Percentiles rank a stretch among this genome's conserved stretches.
These are phyloP conservation scores for Phoeniculus purpureus DNA, from an alignment of 2,797 vertebrate species.

Conservation along the genomic window DNA sequence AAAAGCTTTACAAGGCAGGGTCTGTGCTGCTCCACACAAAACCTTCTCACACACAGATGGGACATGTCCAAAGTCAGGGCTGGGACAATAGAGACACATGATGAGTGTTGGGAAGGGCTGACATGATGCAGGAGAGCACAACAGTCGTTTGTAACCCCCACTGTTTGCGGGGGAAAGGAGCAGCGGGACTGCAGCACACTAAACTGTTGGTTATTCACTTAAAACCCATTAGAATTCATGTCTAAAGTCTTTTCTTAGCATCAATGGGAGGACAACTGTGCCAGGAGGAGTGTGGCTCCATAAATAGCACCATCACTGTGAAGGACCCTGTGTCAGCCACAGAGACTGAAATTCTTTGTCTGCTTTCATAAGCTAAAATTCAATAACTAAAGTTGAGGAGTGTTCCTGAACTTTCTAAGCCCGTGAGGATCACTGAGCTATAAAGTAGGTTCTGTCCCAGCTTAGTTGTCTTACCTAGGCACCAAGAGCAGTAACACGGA, in stretches of 20 bases:
- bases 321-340: neutral
- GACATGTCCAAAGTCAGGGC: neutral
- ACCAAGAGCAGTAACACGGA: neutral
- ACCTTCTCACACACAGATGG: neutral
- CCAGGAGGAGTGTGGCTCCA: neutral
- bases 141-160: neutral
- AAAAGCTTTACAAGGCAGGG: neutral
- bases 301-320: neutral
- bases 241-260: neutral
- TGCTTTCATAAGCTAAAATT: neutral
- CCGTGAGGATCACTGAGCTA: neutral
- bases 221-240: neutral
- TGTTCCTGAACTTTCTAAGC: neutral
- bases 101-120: neutral
- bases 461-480: neutral
- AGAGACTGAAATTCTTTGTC: slow-evolving; percentile 9
- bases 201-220: neutral
- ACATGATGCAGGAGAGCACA: neutral
- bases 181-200: neutral
- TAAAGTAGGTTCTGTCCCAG: neutral
- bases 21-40: neutral
- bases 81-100: neutral
- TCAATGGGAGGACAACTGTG: neutral
- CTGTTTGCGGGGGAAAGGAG: neutral
- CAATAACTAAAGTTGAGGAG: neutral